These are phyloP conservation scores for Poecile montanus DNA, from an alignment of 2,797 vertebrate genomes.

Conservation along the genomic window DNA sequence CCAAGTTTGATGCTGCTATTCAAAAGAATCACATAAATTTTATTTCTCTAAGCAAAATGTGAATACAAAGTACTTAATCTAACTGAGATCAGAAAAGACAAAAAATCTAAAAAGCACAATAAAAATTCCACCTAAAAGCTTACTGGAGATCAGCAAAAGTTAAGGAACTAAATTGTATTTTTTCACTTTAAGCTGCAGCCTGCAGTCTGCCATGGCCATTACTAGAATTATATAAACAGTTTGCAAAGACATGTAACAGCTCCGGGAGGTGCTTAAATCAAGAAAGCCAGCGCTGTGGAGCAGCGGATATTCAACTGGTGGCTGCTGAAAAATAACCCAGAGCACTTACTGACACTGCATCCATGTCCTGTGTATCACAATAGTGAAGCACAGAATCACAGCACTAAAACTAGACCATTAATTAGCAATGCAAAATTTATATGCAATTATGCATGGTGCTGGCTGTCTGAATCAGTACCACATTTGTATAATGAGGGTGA, in stretches of 20 bases:
- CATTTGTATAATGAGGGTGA: background rate
- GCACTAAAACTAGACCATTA: background rate
- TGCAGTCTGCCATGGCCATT: background rate
- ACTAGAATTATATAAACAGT: background rate
- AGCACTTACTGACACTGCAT: background rate
- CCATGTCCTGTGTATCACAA: background rate
- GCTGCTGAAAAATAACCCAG: background rate
- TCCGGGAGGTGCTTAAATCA: background rate
- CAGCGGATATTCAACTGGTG: background rate
- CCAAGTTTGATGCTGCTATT: background rate
- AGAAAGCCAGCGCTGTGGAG: background rate
- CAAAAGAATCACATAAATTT: background rate
- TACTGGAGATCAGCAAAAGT: background rate
- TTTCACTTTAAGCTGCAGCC: background rate
- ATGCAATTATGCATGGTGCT: background rate
- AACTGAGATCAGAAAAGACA: background rate
- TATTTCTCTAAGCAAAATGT: background rate
- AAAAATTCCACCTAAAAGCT: background rate
- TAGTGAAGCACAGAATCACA: background rate
- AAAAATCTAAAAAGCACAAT: background rate
- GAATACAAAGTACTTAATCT: background rate
- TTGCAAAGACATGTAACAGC: background rate
- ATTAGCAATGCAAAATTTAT: background rate
- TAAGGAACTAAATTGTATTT: background rate
- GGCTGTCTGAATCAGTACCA: background rate